Base-by-base conservation (phyloP, 2,797 vertebrate species). In the Pogonophryne albipinna region DNA sequence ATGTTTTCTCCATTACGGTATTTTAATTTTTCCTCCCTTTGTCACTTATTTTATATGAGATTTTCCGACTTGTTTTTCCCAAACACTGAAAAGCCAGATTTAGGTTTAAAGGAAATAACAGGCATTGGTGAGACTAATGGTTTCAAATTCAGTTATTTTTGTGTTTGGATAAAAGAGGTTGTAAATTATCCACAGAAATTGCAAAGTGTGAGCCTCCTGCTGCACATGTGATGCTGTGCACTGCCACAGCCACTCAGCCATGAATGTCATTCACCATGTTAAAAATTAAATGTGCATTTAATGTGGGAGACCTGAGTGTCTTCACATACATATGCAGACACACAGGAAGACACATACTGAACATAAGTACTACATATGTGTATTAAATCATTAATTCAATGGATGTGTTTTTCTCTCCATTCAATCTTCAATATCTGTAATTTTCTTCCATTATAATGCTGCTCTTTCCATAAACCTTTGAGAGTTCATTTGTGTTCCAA, bases 181-280 rank as follows among this genome's bases (percentile, higher is more conserved):
- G 19, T 45, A 76, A 19, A 50, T 71, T 66, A 47, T 27, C 13
- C 13, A 4, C 4, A 38, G 73, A 58, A 60, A 66, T 38, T 0
- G 10, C 52, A n/a, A 13, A 42, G 9, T 51, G n/a, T 42, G 41
- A 47, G 52, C 8, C 0, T 23, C 17, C 41, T 6, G 10, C 31
- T 34, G 34, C 49, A 58, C 41, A 46, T 1, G 2, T 51, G 20
- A 61, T 14, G 34, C 3, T 5, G 31, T 4, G 0, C n/a, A 31
- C 57, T 62, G 76, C 63, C 8, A 23, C 6, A 11, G 55, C 60
- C 75, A 53, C 61, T 86, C 80, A 85, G 61, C 84, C 86, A 46
- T 90, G 85, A 89, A 88, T 92, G 84, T 91, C 85, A 67, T 45
- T 67, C 27, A 65, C 64, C 66, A 49, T 72, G 38, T 84, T 88